Conservation (phyloP, 2,797 vertebrate species). For the Halcyon leucocephala region DNA sequence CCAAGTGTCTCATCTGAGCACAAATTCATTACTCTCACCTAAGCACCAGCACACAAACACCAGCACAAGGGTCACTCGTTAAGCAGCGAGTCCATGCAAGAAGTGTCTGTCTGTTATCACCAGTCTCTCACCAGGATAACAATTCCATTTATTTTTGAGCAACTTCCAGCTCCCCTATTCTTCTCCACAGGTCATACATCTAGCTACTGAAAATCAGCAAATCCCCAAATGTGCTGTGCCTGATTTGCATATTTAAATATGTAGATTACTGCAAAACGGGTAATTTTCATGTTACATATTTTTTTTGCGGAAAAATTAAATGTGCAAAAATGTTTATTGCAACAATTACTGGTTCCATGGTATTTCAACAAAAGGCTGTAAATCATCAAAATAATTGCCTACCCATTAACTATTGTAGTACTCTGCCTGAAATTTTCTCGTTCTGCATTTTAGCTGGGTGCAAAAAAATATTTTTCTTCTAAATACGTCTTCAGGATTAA, state of each 20-base stretch:
- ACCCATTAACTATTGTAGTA: conserved; percentile 60
- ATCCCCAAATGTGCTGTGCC: conserved; percentile 44
- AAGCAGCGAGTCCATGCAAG: conserved; percentile 45
- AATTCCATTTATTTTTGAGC: conserved; percentile 20
- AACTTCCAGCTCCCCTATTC: conserved; percentile 53
- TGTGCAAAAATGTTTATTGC: conserved; percentile 51
- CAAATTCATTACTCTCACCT: conserved; percentile 55
- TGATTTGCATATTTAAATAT: conserved; percentile 25
- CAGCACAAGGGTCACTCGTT: neutral
- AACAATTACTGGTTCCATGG: conserved; percentile 54
- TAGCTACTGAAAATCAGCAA: conserved; percentile 31
- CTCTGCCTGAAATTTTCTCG: conserved; percentile 40
- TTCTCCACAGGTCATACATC: conserved; percentile 58
- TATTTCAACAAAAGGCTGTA: conserved; percentile 55
- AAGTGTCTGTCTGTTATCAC: conserved; percentile 22
- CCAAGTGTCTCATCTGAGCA: neutral
- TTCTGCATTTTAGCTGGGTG: conserved; percentile 36
- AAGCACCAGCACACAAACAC: neutral
- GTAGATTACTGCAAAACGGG: conserved; percentile 27
- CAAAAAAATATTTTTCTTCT: neutral
- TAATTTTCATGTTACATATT: conserved; percentile 63
- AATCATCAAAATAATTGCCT: conserved; percentile 70
- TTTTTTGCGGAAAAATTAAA: conserved; percentile 52
- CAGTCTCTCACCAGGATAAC: conserved; percentile 36
- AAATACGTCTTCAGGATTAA: neutral